Evolutionary conservation across 2,888 invertebrate species (phyloP).

Genomic region (Panopea generosa): DNA sequence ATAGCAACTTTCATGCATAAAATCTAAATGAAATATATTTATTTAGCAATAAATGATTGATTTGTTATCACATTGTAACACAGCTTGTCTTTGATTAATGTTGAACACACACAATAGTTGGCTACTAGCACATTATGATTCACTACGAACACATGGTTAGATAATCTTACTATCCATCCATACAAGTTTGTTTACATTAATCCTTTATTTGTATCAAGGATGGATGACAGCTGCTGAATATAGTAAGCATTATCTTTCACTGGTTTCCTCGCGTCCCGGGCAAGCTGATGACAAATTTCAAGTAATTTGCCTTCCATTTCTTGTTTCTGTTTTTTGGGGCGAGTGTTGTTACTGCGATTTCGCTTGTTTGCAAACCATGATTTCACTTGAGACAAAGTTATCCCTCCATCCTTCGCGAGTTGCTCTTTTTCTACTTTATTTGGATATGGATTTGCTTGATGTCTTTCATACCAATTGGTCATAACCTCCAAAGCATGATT

Average conservation of each 20-base stretch:
- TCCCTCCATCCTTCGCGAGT: slow-evolving; percentile 76
- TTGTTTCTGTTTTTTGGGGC: slow-evolving; percentile 79
- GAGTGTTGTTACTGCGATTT: slow-evolving; percentile 80
- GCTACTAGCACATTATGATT: no score
- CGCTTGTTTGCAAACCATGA: slow-evolving; percentile 84
- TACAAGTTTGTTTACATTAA: no score
- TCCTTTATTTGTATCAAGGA: slow-evolving; percentile 20
- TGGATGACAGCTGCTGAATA: slow-evolving; percentile 78
- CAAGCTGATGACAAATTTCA: slow-evolving; percentile 77
- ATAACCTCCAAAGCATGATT: slow-evolving; percentile 73
- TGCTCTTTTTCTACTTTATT: slow-evolving; percentile 73
- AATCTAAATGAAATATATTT: no score
- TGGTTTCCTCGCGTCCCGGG: slow-evolving; percentile 65
- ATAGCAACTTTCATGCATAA: no score
- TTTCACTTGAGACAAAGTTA: slow-evolving; percentile 80
- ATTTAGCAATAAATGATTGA: no score
- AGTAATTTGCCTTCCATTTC: slow-evolving; percentile 75
- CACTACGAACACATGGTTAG: no score
- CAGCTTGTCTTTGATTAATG: no score
- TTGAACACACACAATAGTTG: no score
- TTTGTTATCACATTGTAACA: no score
- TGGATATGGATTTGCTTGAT: slow-evolving; percentile 80
- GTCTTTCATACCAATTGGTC: slow-evolving; percentile 77
- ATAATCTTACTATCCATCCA: no score
- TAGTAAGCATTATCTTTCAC: slow-evolving; percentile 75